Conservation (phyloP, 2,113 vertebrate species). For the Okapia johnstoni region DNA sequence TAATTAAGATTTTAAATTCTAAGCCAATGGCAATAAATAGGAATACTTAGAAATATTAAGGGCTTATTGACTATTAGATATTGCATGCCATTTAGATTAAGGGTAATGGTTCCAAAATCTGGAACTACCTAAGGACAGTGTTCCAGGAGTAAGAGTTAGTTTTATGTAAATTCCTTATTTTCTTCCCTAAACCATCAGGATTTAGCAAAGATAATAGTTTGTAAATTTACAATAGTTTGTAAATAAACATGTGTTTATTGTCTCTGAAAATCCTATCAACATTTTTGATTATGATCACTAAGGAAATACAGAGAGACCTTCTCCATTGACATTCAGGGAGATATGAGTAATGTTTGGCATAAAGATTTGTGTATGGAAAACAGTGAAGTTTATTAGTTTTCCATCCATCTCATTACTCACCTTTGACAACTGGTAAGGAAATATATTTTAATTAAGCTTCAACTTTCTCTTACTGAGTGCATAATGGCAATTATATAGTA, state of each 20-base stretch:
- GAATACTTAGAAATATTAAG: neutral
- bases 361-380: slow-evolving; percentile 43
- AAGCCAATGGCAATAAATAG: neutral
- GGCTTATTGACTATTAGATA: neutral
- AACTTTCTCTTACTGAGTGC: slow-evolving; percentile 6
- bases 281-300: slow-evolving; percentile 1
- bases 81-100: neutral
- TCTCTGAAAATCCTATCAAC: neutral
- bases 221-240: neutral
- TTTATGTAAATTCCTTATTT: neutral
- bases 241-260: neutral
- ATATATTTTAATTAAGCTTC: slow-evolving; percentile 47
- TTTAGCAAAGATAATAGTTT: neutral
- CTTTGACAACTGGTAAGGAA: slow-evolving; percentile 44
- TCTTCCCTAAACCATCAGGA: neutral
- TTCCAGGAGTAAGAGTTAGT: neutral
- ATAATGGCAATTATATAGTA: slow-evolving; percentile 31
- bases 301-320: neutral
- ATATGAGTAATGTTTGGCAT: slow-evolving; percentile 39
- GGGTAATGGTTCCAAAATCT: neutral
- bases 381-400: slow-evolving; percentile 51
- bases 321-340: neutral
- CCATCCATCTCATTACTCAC: slow-evolving; percentile 40
- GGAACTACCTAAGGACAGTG: neutral
- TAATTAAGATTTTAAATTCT: neutral